phyloP scores from a whole-genome alignment of 2,888 invertebrate species.

The Podotricha telesiphe region DNA sequence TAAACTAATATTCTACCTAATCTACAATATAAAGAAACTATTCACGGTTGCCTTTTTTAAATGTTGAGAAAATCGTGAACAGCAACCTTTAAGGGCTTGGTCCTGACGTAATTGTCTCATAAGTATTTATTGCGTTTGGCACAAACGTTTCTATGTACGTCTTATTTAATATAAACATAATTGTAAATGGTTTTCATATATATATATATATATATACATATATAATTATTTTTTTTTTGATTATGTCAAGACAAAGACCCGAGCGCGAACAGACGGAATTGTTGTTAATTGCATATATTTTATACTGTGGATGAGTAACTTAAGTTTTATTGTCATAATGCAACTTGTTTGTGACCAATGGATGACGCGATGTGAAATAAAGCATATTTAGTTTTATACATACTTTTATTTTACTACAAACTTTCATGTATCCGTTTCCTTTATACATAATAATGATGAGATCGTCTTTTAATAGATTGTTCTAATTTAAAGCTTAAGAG shows the following conservation, averaged over 20 bases:
- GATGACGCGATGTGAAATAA: constrained; percentile 81
- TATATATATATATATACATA: no score
- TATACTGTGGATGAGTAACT: constrained; percentile 69
- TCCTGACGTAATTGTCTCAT: constrained; percentile 30
- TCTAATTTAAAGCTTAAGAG: no score
- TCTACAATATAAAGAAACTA: constrained; percentile 8
- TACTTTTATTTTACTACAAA: constrained; percentile 48
- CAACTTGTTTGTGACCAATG: constrained; percentile 78
- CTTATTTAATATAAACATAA: constrained; percentile 22
- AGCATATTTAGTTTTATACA: constrained; percentile 80
- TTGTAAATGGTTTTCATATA: neutral
- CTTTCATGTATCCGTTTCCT: no score
- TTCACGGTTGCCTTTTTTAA: neutral
- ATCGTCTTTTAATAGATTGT: no score
- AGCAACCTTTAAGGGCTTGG: neutral
- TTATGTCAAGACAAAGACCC: constrained; percentile 17
- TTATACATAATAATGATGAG: no score
- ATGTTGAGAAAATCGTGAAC: constrained; percentile 1
- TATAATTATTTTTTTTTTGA: constrained; percentile 27
- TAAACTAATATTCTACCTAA: neutral
- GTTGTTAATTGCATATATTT: constrained; percentile 80
- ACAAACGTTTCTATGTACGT: constrained; percentile 31
- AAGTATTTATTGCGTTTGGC: constrained; percentile 36
- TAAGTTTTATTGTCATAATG: constrained; percentile 68
- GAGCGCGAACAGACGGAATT: constrained; percentile 53